Evolutionary conservation across 2,888 invertebrate species (phyloP).

Genomic region (Eilema caniola): DNA sequence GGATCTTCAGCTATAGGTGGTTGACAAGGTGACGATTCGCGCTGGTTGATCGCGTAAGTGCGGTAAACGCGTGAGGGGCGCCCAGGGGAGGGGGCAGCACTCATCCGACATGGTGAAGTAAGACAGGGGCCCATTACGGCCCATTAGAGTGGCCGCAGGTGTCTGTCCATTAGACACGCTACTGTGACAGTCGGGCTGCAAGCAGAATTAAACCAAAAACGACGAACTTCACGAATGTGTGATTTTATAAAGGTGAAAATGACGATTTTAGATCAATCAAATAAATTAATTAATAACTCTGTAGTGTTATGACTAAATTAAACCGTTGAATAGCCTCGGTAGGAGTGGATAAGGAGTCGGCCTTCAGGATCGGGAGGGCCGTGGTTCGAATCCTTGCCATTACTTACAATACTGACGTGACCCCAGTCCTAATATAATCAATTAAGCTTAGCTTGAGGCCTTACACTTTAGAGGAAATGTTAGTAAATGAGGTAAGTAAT

Average conservation of each 20-base stretch:
- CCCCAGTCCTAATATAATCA: no score
- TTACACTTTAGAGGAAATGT: no score
- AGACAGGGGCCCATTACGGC: constrained; percentile 70
- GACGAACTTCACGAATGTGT: constrained; percentile 3
- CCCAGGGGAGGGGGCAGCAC: constrained; percentile 59
- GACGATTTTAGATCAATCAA: not conserved
- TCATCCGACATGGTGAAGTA: constrained; percentile 65
- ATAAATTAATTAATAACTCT: no score
- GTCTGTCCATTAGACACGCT: constrained; percentile 76
- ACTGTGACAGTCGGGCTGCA: constrained; percentile 63
- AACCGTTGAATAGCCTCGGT: no score
- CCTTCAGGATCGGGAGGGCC: no score
- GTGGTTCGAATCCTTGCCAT: no score
- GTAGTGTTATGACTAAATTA: no score
- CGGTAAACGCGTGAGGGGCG: constrained; percentile 58
- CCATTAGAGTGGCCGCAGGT: constrained; percentile 77
- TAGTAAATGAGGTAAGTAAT: no score
- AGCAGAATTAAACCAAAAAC: constrained; percentile 21
- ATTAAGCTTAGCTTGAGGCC: no score
- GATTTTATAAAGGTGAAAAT: not conserved
- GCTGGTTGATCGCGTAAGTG: constrained; percentile 51
- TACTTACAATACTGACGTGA: no score
- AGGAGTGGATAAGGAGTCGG: no score
- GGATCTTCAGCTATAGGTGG: constrained; percentile 9
- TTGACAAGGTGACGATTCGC: constrained; percentile 39